Evolutionary conservation across 1,140 invertebrate species (phyloP).

Genomic region (Aphaenogaster ashmeadi): DNA sequence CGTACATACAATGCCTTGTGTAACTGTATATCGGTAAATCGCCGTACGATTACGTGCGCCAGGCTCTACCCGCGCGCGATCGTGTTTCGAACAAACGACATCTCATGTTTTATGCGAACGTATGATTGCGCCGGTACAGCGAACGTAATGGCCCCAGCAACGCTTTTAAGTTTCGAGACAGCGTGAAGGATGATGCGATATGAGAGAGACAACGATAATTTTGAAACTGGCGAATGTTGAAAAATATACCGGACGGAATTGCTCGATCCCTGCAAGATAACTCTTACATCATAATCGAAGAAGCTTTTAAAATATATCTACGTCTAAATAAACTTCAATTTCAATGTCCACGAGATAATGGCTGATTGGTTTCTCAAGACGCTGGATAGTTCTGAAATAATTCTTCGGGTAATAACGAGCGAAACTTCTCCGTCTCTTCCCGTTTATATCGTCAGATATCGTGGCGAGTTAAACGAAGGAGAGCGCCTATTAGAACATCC

Average conservation of each 20-base stretch:
- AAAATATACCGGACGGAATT: background rate
- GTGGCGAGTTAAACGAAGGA: conserved; percentile 2
- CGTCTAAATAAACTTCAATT: background rate
- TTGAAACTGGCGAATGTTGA: background rate
- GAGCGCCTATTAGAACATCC: conserved; percentile 21
- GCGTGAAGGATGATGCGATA: conserved; percentile 25
- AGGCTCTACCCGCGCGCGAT: conserved; percentile 17
- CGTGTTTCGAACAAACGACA: conserved; percentile 61
- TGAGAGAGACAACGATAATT: conserved; percentile 17
- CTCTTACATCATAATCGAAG: background rate
- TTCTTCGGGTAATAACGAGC: background rate
- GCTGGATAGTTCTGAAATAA: background rate
- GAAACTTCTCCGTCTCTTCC: background rate
- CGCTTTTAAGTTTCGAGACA: conserved; percentile 34
- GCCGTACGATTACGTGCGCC: conserved; percentile 25
- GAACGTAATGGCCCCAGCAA: conserved; percentile 26
- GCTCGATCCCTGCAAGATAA: background rate
- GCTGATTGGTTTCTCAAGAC: background rate
- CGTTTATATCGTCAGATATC: background rate
- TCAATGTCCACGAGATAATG: background rate
- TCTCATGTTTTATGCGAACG: conserved; percentile 62
- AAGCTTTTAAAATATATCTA: background rate
- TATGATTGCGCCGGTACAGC: conserved; percentile 35
- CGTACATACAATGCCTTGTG: conserved; percentile 33
- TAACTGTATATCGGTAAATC: conserved; percentile 57